Base-by-base conservation (phyloP, 1,140 invertebrate species). In the Drosophila lowei region DNA sequence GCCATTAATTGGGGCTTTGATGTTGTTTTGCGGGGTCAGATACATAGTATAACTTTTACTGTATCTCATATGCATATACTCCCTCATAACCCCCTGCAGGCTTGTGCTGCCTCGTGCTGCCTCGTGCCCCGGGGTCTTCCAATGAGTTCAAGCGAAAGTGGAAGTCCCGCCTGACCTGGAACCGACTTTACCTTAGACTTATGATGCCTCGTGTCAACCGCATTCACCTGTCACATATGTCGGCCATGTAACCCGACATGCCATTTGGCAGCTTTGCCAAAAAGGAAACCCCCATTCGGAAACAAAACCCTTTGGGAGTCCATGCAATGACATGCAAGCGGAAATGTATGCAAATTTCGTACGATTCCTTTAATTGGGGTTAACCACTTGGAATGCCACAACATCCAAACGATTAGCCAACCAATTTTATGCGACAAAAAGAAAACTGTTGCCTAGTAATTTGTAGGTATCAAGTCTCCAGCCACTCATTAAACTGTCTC, bases 401-500 rank as follows among this genome's bases (percentile, higher is more conserved):
- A 38, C 64, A 63, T 16, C 71, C 53, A 53, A 72, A 72, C 58
- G 73, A 86, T 85, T 85, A 86, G 71, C 25, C 38, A 62, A 49
- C 21, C 16, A 58, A 52, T 50, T 62, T 65, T 60, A 58, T 78
- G 48, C 57, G 41, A 25, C 42, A 42, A 54, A 65, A 65, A 48
- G 16, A 38, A 48, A 47, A 70, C 60, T 79, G 66, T 59, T 77
- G 57, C 53, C 67, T 43, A 72, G 59, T 65, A 68, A 72, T 71
- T 53, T 44, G 30, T 18, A 43, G 18, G 38, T 47, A n/a, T 30
- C 11, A 46, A 53, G 34, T 52, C 48, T 25, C 60, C 59, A 62
- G 62, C 61, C 68, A 81, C 62, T 86, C 70, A 86, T 81, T 85
- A 77, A 86, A 77, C 58, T 72, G 71, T 78, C 83, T 75, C 78